Evolutionary conservation across 2,797 vertebrate genomes (phyloP), one percentile per base, ranked within the genome.

Genomic region (Staurois parvus): DNA sequence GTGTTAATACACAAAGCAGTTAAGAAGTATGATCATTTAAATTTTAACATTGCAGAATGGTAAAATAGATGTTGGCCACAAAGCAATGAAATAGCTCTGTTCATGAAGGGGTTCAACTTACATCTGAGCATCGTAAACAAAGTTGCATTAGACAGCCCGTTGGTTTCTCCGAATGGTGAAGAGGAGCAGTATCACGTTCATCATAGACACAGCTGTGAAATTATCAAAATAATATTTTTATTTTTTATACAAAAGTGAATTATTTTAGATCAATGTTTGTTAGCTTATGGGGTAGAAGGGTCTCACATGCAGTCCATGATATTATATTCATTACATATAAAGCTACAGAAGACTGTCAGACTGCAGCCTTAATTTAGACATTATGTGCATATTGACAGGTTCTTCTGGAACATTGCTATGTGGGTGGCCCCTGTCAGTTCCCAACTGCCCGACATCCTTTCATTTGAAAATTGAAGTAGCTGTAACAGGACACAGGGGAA

Each of bases 161-260:
- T 6, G 13, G 24, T 30, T 84, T 56, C 3, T 62, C 72, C 17
- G 19, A 2, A 1, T 4, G 29, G 32, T 84, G 73, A 52, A 76
- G 64, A 2, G 82, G 73, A 29, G 45, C 8, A 3, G 40, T 84
- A 19, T 3, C 45, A 30, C 76, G 69, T 7, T 69, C 81, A 62
- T 84, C 67, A 62, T 77, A 84, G 30, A 84, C 59, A 77, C 82
- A 84, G 52, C 82, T 84, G 52, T 19, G 13, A 32, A 12, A 69
- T 5, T n/a, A 42, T 37, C 37, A 3, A 1, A 34, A 34, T 19
- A 0, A 4, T 12, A 30, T 4, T 10, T 21, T n/a, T 59, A n/a
- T 7, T 15, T 5, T 21, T 1, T 34, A 56, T 1, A 76, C 15
- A 59, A 28, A 73, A 8, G 13, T 45, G 2, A 17, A 2, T 3